phyloP scores from a whole-genome alignment of 2,888 invertebrate species.

The Campoplex nolae region DNA sequence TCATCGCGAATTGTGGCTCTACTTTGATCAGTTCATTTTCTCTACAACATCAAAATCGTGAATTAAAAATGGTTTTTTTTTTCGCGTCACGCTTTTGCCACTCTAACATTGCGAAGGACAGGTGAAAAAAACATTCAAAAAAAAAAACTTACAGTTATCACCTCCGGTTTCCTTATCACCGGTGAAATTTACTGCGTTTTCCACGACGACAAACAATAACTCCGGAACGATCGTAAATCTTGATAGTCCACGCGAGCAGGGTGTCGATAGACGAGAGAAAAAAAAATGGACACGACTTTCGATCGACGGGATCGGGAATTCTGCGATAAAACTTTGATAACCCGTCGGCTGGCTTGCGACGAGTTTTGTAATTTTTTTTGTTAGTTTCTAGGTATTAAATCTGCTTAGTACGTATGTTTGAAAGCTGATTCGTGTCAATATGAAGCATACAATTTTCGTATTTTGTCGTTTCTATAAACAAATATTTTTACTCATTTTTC shows the following conservation, averaged over 20 bases:
- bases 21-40: not conserved
- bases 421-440: no score
- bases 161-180: slow-evolving; percentile 49
- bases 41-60: not conserved
- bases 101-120: not conserved
- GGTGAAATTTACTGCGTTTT: slow-evolving; percentile 58
- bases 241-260: slow-evolving; percentile 31
- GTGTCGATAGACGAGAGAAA: slow-evolving; percentile 12
- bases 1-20: not conserved
- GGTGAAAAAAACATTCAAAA: not conserved
- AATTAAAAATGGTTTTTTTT: slow-evolving; percentile 17
- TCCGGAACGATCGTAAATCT: slow-evolving; percentile 49
- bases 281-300: not conserved
- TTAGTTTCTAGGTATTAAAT: not conserved
- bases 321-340: slow-evolving; percentile 22
- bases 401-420: not conserved
- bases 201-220: slow-evolving; percentile 49
- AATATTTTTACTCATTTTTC: not conserved
- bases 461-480: not conserved
- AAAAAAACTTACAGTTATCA: not conserved
- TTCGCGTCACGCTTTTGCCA: slow-evolving; percentile 33
- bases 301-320: slow-evolving; percentile 40
- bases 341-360: not conserved
- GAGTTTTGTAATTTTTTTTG: not conserved
- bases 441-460: not conserved